Evolutionary conservation across 1,140 invertebrate genomes (phyloP).

Genomic region (Drosophila oshimai): DNA sequence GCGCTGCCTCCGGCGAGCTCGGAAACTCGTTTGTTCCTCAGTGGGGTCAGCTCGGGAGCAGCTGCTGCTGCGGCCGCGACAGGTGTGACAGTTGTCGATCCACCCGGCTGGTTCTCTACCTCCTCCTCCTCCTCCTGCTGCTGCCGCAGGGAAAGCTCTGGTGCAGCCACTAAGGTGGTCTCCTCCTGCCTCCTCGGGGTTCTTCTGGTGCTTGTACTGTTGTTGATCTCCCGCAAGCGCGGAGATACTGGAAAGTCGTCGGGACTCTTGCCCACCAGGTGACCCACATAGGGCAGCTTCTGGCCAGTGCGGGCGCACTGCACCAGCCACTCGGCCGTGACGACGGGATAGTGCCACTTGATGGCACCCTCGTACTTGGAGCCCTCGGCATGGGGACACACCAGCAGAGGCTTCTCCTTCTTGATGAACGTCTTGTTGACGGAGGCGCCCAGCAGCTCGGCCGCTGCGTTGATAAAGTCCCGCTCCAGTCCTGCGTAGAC

Average conservation of each 20-base stretch:
- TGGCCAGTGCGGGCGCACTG: conserved; percentile 85
- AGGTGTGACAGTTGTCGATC: background rate
- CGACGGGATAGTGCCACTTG: conserved; percentile 90
- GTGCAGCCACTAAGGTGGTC: background rate
- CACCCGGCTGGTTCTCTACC: conserved; percentile 34
- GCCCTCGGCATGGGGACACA: conserved; percentile 88
- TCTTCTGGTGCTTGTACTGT: no score
- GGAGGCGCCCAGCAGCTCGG: conserved; percentile 87
- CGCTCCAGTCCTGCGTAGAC: conserved; percentile 89
- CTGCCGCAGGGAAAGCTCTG: background rate
- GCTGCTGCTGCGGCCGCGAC: background rate
- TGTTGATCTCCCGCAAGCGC: conserved; percentile 36
- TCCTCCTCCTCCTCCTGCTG: no score
- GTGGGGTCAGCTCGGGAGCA: conserved; percentile 54
- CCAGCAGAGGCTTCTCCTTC: conserved; percentile 84
- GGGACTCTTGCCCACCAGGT: conserved; percentile 85
- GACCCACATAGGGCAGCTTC: conserved; percentile 84
- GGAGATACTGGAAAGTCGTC: conserved; percentile 68
- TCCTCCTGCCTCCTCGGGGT: background rate
- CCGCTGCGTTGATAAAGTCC: conserved; percentile 87
- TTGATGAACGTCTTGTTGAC: conserved; percentile 85
- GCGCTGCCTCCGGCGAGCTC: conserved; percentile 43
- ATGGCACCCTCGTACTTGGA: conserved; percentile 92
- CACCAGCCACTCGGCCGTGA: conserved; percentile 90
- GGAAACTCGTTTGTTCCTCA: conserved; percentile 71